Evolutionary conservation across 2,113 vertebrate genomes (phyloP).

Genomic region (Donacobius atricapilla): DNA sequence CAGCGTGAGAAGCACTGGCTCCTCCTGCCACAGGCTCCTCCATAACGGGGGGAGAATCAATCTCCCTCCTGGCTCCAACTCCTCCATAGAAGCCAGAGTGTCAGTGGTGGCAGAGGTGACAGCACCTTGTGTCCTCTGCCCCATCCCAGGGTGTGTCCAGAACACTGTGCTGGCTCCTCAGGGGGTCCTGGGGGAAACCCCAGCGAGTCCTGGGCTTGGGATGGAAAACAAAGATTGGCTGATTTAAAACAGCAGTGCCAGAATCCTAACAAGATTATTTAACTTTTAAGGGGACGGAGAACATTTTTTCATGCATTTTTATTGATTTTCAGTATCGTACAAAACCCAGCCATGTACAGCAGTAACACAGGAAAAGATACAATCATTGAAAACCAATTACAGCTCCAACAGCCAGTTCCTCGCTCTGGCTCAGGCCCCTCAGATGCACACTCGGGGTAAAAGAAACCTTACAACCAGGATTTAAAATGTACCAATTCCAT

Average conservation of each 20-base stretch:
- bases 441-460: neutral
- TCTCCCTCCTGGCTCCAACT: neutral
- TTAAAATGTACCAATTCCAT: neutral
- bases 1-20: accelerated
- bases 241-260: neutral
- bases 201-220: accelerated
- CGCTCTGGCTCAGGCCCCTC: neutral
- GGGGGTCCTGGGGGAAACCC: accelerated
- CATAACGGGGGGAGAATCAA: accelerated
- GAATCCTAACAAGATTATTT: slow-evolving; percentile 43
- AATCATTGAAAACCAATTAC: slow-evolving; percentile 45
- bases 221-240: neutral
- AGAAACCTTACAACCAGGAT: accelerated
- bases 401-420: neutral
- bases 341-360: slow-evolving; percentile 29
- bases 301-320: slow-evolving; percentile 44
- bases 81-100: accelerated
- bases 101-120: accelerated
- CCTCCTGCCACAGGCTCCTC: neutral
- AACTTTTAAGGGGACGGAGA: slow-evolving; percentile 21
- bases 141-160: accelerated
- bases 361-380: slow-evolving; percentile 46
- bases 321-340: slow-evolving; percentile 66
- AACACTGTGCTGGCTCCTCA: accelerated
- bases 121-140: accelerated